phyloP scores from a whole-genome alignment of 2,888 invertebrate genomes.

The Furcula furcula region DNA sequence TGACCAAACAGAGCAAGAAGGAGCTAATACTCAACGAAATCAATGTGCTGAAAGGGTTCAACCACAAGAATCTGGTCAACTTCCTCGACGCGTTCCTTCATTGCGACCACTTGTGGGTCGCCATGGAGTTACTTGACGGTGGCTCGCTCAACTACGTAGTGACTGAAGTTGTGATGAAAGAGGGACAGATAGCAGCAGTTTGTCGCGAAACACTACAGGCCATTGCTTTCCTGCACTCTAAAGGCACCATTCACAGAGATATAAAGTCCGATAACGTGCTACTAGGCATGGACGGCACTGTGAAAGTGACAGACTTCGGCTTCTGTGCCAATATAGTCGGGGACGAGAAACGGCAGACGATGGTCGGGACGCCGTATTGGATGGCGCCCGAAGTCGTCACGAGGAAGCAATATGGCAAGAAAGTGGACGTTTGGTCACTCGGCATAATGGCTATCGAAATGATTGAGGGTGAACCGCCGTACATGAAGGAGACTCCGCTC shows the following conservation, averaged over 20 bases:
- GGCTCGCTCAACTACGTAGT: slow-evolving; percentile 98
- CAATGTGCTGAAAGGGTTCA: slow-evolving; percentile 93
- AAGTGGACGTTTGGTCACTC: slow-evolving; percentile 96
- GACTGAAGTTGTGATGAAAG: slow-evolving; percentile 98
- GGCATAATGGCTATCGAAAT: slow-evolving; percentile 99
- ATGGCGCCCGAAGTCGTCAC: slow-evolving; percentile 98
- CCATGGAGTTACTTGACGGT: slow-evolving; percentile 97
- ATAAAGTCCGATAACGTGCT: slow-evolving; percentile 99
- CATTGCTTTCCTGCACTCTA: slow-evolving; percentile 92
- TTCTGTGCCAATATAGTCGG: slow-evolving; percentile 98
- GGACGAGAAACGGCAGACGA: slow-evolving; percentile 96
- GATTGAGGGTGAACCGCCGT: slow-evolving; percentile 98
- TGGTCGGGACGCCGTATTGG: slow-evolving; percentile 99
- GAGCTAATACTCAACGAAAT: slow-evolving; percentile 98
- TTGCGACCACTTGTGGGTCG: slow-evolving; percentile 96
- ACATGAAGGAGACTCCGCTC: slow-evolving; percentile 96
- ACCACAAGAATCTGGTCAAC: slow-evolving; percentile 97
- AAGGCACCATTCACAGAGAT: slow-evolving; percentile 96
- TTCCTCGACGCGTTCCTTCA: slow-evolving; percentile 96
- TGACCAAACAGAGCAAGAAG: slow-evolving; percentile 96
- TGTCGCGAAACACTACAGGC: slow-evolving; percentile 93
- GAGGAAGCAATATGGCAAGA: slow-evolving; percentile 95
- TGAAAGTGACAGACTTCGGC: slow-evolving; percentile 98
- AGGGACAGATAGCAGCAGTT: slow-evolving; percentile 97
- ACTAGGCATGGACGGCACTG: slow-evolving; percentile 94